Percentiles rank a stretch among this genome's conserved stretches.
Evolutionary conservation across 2,113 vertebrate species (phyloP).

Genomic region (Callipepla squamata): DNA sequence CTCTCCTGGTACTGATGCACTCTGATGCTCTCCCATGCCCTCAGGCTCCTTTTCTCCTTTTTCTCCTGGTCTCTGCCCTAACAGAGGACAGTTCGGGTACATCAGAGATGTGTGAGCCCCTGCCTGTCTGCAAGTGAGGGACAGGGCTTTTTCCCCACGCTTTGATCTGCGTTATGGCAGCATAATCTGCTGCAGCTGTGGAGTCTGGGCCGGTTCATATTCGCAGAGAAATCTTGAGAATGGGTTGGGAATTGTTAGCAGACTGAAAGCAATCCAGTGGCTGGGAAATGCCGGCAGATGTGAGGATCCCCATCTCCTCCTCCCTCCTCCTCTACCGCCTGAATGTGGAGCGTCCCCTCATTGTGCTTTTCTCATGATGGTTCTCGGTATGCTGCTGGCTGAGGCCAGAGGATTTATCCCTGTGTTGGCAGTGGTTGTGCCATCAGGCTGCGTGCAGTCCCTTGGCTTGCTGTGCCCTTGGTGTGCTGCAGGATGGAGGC

Average conservation of each 20-base stretch:
- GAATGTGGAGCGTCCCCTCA: neutral
- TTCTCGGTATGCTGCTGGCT: neutral
- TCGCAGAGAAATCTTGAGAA: neutral
- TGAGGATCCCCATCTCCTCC: neutral
- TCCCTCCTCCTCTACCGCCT: neutral
- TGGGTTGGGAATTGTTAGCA: constrained; percentile 9
- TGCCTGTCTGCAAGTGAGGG: neutral
- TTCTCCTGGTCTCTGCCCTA: neutral
- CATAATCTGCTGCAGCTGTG: neutral
- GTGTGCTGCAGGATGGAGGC: neutral
- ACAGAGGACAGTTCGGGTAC: neutral
- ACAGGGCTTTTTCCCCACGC: neutral
- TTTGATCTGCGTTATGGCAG: neutral
- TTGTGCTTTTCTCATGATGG: too few relatives aligned
- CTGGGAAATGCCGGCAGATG: neutral
- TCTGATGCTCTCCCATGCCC: accelerated
- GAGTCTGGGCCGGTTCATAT: neutral
- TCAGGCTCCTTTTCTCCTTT: neutral
- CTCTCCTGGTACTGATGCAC: neutral
- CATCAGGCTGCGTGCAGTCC: too few relatives aligned
- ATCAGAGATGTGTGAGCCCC: neutral
- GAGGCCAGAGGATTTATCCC: neutral
- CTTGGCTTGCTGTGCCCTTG: neutral
- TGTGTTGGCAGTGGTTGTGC: neutral
- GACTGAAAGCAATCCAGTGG: neutral